phyloP scores from a whole-genome alignment of 1,140 invertebrate genomes.

The Eupeodes corollae region DNA sequence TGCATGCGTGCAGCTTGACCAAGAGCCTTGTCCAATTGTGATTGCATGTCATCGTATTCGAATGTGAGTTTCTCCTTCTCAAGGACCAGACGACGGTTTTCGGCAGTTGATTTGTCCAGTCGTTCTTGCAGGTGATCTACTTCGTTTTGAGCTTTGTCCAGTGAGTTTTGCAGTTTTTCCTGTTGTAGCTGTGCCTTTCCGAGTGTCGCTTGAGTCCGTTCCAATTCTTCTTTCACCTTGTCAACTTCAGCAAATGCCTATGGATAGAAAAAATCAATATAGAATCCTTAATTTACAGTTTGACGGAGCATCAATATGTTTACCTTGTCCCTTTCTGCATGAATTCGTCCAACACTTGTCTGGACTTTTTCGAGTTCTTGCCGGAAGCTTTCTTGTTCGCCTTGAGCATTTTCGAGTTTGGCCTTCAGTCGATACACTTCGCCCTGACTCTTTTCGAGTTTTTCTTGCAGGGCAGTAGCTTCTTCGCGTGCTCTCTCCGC shows the following conservation, averaged over 20 bases:
- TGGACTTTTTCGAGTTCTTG: constrained; percentile 72
- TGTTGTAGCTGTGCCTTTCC: constrained; percentile 82
- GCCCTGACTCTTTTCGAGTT: constrained; percentile 85
- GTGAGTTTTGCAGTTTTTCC: constrained; percentile 74
- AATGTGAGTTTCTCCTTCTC: constrained; percentile 82
- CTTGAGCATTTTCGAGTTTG: constrained; percentile 85
- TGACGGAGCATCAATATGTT: constrained; percentile 9
- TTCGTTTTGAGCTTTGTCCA: constrained; percentile 82
- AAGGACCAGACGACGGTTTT: constrained; percentile 75
- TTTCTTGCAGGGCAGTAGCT: constrained; percentile 76
- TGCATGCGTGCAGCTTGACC: constrained; percentile 75
- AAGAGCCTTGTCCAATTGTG: constrained; percentile 78
- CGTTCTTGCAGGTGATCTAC: constrained; percentile 82
- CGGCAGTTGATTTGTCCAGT: constrained; percentile 65
- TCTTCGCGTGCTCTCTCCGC: constrained; percentile 75
- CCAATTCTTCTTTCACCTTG: constrained; percentile 81
- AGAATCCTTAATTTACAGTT: too few relatives aligned
- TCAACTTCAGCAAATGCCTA: constrained; percentile 67
- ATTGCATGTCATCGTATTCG: constrained; percentile 79
- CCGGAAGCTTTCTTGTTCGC: constrained; percentile 81
- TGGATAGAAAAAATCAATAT: constrained; percentile 2
- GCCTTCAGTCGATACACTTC: constrained; percentile 89
- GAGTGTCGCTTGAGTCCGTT: constrained; percentile 74
- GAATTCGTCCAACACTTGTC: constrained; percentile 58
- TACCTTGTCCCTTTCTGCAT: constrained; percentile 73